phyloP scores from a whole-genome alignment of 2,888 invertebrate genomes.

The Branchellion lobata region DNA sequence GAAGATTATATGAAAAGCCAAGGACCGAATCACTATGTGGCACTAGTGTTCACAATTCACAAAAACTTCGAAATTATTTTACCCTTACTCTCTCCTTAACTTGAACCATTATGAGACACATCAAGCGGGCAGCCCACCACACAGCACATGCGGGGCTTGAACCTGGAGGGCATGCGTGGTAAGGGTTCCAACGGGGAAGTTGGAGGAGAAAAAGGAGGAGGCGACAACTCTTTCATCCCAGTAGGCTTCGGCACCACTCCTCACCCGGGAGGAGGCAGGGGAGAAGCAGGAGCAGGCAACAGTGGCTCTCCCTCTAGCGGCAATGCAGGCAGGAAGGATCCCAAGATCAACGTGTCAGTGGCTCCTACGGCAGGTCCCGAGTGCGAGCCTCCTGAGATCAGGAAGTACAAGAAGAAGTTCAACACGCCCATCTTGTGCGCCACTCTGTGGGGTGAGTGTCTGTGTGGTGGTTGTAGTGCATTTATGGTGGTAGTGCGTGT shows the following conservation, averaged over 20 bases:
- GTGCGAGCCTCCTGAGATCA: slow-evolving; percentile 60
- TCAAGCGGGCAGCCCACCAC: background rate
- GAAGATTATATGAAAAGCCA: too few species aligned
- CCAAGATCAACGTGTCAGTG: slow-evolving; percentile 93
- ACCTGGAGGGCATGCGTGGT: slow-evolving; percentile 22
- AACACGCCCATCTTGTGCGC: slow-evolving; percentile 44
- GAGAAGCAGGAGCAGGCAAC: background rate
- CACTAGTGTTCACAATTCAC: too few species aligned
- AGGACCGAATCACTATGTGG: too few species aligned
- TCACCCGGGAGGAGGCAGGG: background rate
- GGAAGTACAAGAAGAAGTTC: slow-evolving; percentile 45
- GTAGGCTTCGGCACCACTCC: slow-evolving; percentile 55
- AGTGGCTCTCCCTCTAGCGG: slow-evolving; percentile 46
- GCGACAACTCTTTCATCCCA: slow-evolving; percentile 39
- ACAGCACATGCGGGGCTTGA: slow-evolving; percentile 35
- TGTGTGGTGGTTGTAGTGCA: too few species aligned
- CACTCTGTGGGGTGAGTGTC: slow-evolving; percentile 38
- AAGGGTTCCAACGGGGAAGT: background rate
- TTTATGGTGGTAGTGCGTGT: too few species aligned
- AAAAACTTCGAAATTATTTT: too few species aligned
- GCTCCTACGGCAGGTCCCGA: slow-evolving; percentile 74
- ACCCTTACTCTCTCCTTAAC: too few species aligned
- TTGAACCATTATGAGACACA: too few species aligned
- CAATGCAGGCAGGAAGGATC: slow-evolving; percentile 64
- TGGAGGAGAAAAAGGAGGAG: background rate